A percentile compares a stretch with the other conserved stretches of the same genome.
Evolutionary conservation across 2,888 invertebrate species (phyloP).

Genomic region (Galerucella nymphaeae): DNA sequence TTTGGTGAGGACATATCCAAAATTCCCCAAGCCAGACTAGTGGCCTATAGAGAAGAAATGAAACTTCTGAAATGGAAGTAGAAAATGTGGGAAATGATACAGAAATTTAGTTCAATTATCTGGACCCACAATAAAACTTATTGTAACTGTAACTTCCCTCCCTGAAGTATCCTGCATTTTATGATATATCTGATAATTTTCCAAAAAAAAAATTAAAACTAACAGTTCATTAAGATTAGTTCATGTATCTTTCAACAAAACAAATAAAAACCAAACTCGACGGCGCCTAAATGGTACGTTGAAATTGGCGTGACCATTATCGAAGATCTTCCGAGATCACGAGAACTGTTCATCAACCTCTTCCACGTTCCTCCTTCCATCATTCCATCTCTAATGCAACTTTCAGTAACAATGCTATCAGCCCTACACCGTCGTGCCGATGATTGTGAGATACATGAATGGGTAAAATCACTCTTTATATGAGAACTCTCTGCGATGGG

Average conservation of each 20-base stretch:
- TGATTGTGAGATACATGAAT: slow-evolving; percentile 12
- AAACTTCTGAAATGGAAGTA: no score
- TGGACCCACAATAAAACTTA: no score
- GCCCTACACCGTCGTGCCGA: neutral
- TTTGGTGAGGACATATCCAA: no score
- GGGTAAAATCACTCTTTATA: slow-evolving; percentile 15
- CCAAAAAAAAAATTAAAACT: neutral
- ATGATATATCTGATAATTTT: neutral
- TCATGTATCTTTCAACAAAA: slow-evolving; percentile 1
- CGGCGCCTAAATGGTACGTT: slow-evolving; percentile 9
- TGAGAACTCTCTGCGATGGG: slow-evolving; percentile 7
- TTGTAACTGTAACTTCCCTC: no score
- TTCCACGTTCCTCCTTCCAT: slow-evolving; percentile 7
- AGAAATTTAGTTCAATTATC: no score
- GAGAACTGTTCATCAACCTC: slow-evolving; percentile 22
- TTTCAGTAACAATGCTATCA: slow-evolving; percentile 21
- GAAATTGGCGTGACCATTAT: slow-evolving; percentile 16
- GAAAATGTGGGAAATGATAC: no score
- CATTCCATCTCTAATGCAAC: slow-evolving; percentile 8
- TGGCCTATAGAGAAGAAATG: no score
- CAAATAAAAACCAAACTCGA: neutral
- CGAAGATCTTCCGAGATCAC: slow-evolving; percentile 16
- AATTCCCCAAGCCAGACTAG: no score
- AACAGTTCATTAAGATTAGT: neutral
- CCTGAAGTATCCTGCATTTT: no score